Evolutionary conservation across 2,888 invertebrate species (phyloP), one percentile per base, ranked within the genome.

Genomic region (Plutella xylostella): DNA sequence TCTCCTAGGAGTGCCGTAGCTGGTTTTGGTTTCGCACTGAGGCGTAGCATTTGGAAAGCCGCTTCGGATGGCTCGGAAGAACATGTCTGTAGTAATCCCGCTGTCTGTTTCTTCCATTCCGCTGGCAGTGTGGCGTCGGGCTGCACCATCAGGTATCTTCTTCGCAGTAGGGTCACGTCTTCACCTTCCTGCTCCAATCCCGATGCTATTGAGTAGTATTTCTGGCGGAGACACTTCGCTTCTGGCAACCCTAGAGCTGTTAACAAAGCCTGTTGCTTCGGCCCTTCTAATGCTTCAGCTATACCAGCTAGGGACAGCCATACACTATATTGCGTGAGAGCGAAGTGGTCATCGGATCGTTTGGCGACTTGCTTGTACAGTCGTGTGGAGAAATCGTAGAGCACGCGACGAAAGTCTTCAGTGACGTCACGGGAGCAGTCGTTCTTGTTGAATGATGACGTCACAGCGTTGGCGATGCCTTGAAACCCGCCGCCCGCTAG

Each of bases 291-390:
- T 14, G 21, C 35, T 11, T 25, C 25, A 14, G 40, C 35, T 28
- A 67, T 42, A 1, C 58, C 57, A 3, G 63, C 49, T 2, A 65
- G 31, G 0, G 58, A 51, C 1, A 59, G 21, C 67, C 65, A 67
- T 2, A 62, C 51, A 0, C 55, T 51, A 9, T 47, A 51, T 0
- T 60, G 60, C 0, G 65, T 65, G 19, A 61, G 46, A 0, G 55
- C 56, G 14, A 63, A 61, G 25, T 64, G 52, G 2, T 50, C 45
- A 33, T 47, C 31, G 30, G 43, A 39, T 2, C 35, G 2, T 43
- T 28, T n/a, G 3, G 53, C 50, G 12, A 50, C 45, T 17, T 41
- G 22, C 33, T 53, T 50, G 42, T 37, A 48, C 25, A 53, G 17
- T 11, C 39, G 25, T n/a, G 50, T 47, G 5, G 51, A 50, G 22